Base-by-base conservation (phyloP, 2,797 vertebrate species). In the Apogon hyalosoma region DNA sequence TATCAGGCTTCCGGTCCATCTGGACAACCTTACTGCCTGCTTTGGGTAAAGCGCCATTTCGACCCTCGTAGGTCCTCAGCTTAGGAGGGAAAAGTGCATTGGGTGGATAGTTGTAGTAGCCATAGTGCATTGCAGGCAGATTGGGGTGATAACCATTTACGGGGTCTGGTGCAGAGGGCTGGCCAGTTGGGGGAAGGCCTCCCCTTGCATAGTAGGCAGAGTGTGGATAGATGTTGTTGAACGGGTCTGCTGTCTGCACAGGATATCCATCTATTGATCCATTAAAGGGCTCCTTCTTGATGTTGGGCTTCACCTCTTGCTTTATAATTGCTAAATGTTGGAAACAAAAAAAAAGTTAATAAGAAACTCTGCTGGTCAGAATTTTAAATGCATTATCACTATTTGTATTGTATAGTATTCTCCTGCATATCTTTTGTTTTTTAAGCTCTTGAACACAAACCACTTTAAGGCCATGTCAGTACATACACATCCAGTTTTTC, bases 161-260 rank as follows among this genome's bases (percentile, higher is more conserved):
- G 43, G 90, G 79, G 77, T 91, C 90, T 38, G 89, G 88, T 72
- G 92, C 85, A 90, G 92, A 90, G 84, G 92, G 82, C 81, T 92
- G 94, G 87, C 90, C 88, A 73, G 83, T 88, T 21, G 95, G 92
- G 92, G 95, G 92, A 78, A 96, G 94, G 91, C 92, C 91, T 88
- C 96, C 95, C 92, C 96, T 97, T 95, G 97, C 96, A 96, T 97
- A 99, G 96, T 95, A 97, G 84, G 95, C 95, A 88, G 97, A 95
- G 84, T 95, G 96, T 75, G 95, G 93, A 86, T 97, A 98, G 72
- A 96, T 94, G 71, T 93, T 96, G 90, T 92, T 96, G 90, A 97
- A 97, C 0, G 95, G 93, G 89, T 98, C 96, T 0, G 95, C 94
- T 86, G 95, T 93, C 86, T 96, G 94, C 85, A 95, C 94, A 46